Conservation (phyloP, 1,140 invertebrate genomes). For the Pseudomyrmex cubaensis region DNA sequence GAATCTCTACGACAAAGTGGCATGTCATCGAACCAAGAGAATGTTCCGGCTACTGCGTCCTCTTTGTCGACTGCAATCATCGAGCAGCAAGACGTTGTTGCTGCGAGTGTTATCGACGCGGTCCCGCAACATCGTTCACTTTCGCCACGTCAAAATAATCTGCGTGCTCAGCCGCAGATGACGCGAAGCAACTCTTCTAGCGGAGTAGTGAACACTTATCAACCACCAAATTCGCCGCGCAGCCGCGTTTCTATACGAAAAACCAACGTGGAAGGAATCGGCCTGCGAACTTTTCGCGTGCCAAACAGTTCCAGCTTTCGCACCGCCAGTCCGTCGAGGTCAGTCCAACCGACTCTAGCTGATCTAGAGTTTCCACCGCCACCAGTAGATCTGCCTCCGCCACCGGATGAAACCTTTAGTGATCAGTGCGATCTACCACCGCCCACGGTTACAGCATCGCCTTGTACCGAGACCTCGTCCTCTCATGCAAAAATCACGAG, state of each 20-base stretch:
- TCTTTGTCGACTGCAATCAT: slow-evolving; percentile 76
- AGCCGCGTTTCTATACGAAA: slow-evolving; percentile 84
- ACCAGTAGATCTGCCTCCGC: slow-evolving; percentile 91
- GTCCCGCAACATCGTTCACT: slow-evolving; percentile 82
- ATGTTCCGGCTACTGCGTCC: slow-evolving; percentile 59
- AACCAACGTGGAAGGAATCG: slow-evolving; percentile 81
- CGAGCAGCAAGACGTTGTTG: slow-evolving; percentile 64
- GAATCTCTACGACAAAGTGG: slow-evolving; percentile 95
- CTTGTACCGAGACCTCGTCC: slow-evolving; percentile 52
- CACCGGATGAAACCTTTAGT: slow-evolving; percentile 87
- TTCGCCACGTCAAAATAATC: slow-evolving; percentile 87
- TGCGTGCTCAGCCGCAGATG: slow-evolving; percentile 91
- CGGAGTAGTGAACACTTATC: slow-evolving; percentile 89
- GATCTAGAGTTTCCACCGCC: slow-evolving; percentile 95
- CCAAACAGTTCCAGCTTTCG: slow-evolving; percentile 86
- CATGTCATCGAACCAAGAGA: slow-evolving; percentile 86
- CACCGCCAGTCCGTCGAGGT: slow-evolving; percentile 86
- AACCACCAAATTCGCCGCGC: slow-evolving; percentile 86
- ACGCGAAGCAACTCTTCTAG: slow-evolving; percentile 93
- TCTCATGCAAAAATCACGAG: slow-evolving; percentile 64
- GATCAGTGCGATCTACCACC: slow-evolving; percentile 80
- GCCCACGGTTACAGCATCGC: slow-evolving; percentile 47
- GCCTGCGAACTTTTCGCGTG: slow-evolving; percentile 86
- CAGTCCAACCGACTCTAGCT: slow-evolving; percentile 88
- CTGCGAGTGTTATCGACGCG: slow-evolving; percentile 65